Conservation (phyloP, 2,888 invertebrate genomes). For the Limnephilus rhombicus region DNA sequence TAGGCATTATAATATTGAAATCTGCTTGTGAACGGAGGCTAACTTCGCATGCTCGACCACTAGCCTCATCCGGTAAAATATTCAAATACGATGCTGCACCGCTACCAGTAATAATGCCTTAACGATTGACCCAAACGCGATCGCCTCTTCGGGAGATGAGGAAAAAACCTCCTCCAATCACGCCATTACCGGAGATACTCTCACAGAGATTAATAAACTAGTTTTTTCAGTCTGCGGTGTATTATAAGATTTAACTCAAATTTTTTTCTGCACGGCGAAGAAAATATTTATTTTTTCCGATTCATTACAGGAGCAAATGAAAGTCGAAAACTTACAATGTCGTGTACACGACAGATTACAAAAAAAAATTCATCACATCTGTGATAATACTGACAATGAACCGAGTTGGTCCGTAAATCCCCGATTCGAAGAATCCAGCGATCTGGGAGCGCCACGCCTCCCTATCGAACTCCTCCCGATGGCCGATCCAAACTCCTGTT, state of each 20-base stretch:
- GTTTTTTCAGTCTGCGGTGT: slow-evolving; percentile 48
- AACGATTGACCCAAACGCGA: slow-evolving; percentile 40
- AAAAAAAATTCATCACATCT: background rate
- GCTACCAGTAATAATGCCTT: slow-evolving; percentile 7
- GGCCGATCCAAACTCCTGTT: slow-evolving; percentile 55
- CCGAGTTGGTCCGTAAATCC: background rate
- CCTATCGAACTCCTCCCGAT: slow-evolving; percentile 34
- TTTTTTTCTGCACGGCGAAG: slow-evolving; percentile 34
- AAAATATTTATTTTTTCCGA: background rate
- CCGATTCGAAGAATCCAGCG: background rate
- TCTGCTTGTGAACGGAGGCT: slow-evolving; percentile 39
- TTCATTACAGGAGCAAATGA: background rate
- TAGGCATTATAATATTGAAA: slow-evolving; percentile 45
- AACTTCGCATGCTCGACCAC: slow-evolving; percentile 8
- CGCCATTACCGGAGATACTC: slow-evolving; percentile 55
- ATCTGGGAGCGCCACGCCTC: slow-evolving; percentile 4
- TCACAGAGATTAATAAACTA: slow-evolving; percentile 63
- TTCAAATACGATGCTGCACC: slow-evolving; percentile 37
- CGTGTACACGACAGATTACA: background rate
- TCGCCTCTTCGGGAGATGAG: slow-evolving; percentile 3
- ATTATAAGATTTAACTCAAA: slow-evolving; percentile 31
- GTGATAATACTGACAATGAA: background rate
- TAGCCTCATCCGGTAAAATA: slow-evolving; percentile 30
- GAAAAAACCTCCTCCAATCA: slow-evolving; percentile 25
- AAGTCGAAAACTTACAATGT: background rate